phyloP scores from a whole-genome alignment of 2,888 invertebrate genomes.

The Panopea generosa region DNA sequence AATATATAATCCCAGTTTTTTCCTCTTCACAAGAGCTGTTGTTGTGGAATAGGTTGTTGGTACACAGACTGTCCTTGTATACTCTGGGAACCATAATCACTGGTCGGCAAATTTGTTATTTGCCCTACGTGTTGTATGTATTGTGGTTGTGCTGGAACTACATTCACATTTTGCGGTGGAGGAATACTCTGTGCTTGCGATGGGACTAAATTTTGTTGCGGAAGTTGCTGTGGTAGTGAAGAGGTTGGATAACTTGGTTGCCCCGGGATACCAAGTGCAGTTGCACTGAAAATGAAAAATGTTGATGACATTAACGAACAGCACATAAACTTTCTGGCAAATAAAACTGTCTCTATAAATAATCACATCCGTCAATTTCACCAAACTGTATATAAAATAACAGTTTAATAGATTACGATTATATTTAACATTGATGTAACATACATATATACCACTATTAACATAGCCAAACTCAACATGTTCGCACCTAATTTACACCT shows the following conservation, averaged over 20 bases:
- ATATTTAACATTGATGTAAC: too few species aligned
- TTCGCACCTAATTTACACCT: too few species aligned
- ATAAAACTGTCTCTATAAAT: too few species aligned
- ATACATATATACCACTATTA: too few species aligned
- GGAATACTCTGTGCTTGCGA: conserved; percentile 52
- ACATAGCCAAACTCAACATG: too few species aligned
- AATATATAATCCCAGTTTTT: too few species aligned
- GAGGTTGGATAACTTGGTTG: conserved; percentile 29
- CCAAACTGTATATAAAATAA: too few species aligned
- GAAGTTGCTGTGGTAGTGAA: conserved; percentile 41
- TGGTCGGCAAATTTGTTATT: conserved; percentile 31
- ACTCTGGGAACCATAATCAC: conserved; percentile 33
- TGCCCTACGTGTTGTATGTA: conserved; percentile 47
- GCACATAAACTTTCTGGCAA: too few species aligned
- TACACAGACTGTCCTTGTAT: conserved; percentile 44
- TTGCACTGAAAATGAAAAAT: conserved; percentile 50
- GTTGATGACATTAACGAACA: too few species aligned
- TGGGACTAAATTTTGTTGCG: conserved; percentile 63
- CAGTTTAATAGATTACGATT: too few species aligned
- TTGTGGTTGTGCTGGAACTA: conserved; percentile 42
- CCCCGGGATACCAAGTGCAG: conserved; percentile 29
- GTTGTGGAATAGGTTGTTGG: conserved; percentile 49
- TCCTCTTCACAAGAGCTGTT: conserved; percentile 49
- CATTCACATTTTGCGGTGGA: conserved; percentile 31
- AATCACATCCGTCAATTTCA: too few species aligned